Evolutionary conservation across 2,113 vertebrate genomes (phyloP), one percentile per base, ranked within the genome.

Genomic region (Aplodontia rufa): DNA sequence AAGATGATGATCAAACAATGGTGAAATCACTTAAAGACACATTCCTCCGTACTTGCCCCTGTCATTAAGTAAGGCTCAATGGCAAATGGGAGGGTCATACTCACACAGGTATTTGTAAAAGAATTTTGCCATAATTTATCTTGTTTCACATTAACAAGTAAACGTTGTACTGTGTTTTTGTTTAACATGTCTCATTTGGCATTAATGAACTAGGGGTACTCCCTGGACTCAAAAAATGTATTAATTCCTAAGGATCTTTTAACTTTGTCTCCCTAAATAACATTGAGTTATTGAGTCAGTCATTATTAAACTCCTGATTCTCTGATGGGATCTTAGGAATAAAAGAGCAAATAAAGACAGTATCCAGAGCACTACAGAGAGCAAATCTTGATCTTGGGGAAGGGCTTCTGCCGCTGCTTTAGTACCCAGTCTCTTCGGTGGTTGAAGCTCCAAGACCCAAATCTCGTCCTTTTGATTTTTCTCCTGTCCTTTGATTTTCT

Each of bases 121-220:
- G 40, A 42, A 91, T 76, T 78, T 93, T 93, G 20, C 71, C 62
- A 55, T 53, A 28, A 87, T 86, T 88, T 82, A 58, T 78, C 53
- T 82, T 91, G 64, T 60, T 95, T 95, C 49, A 80, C 35, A 95
- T 86, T 91, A 82, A 79, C 22, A 93, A 93, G 28, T 69, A 49
- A 66, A 87, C 87, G 47, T 69, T 68, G 51, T 45, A 64, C 8
- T 68, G 49, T 58, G 64, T 72, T 78, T 92, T 71, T 49, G 92
- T 81, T 93, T 78, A 88, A 42, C 82, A 9, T 75, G 55, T 83
- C 66, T 87, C 40, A 68, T 68, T 91, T 86, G 87, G 53, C 42
- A 83, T 91, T 30, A n/a, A 64, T 7, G 40, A 93, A 45, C 83
- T 37, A 86, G 35, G 85, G 55, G 49, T 88, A 85, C 17, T 58